Evolutionary conservation across 92 coral and sea anemone species (phyloP), one percentile per base, ranked within the genome.

Genomic region (Virgularia gustaviana): DNA sequence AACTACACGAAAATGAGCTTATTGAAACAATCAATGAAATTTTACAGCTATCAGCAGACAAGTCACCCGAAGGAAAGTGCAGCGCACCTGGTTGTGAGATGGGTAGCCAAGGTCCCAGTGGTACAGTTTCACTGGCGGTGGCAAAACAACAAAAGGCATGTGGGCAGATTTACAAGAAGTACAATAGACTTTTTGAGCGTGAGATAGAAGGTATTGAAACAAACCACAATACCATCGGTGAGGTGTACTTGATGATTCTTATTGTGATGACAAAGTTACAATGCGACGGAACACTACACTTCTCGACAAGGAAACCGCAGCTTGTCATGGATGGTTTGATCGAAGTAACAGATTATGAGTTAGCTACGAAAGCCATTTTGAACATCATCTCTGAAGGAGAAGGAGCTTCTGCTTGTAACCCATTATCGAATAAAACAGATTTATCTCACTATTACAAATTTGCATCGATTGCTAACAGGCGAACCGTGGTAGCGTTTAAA

Each of bases 391-490:
- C 79, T 0, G 78, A 87, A 52, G 91, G 91, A 20, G 91, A 87
- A 59, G 91, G 91, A 0, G 79, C 85, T 30, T 83, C 88, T 13
- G 83, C 83, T 0, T 87, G 91, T 65, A 87, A 87, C 42, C 88
- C 91, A 0, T 9, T 83, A 60, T 58, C 80, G 34, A n/a, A n/a
- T n/a, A n/a, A n/a, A n/a, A n/a, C n/a, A n/a, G 85, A 83, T 16
- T 68, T 87, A 20, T 83, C 91, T 4, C 91, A 87, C 36, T 87
- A 87, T 38, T 87, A 74, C 41, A 52, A 75, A 62, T 87, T 87
- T 57, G 57, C 67, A 20, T 87, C 91, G 6, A 78, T 87, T 59
- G 88, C 54, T 7, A 85, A 86, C 54, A 80, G 71, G 33, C 76
- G 67, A 35, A 78, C 75, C 33, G 49, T 86, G n/a, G n/a, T n/a